Base-by-base conservation (phyloP, 2,888 invertebrate genomes). In the Cartodere bifasciata region DNA sequence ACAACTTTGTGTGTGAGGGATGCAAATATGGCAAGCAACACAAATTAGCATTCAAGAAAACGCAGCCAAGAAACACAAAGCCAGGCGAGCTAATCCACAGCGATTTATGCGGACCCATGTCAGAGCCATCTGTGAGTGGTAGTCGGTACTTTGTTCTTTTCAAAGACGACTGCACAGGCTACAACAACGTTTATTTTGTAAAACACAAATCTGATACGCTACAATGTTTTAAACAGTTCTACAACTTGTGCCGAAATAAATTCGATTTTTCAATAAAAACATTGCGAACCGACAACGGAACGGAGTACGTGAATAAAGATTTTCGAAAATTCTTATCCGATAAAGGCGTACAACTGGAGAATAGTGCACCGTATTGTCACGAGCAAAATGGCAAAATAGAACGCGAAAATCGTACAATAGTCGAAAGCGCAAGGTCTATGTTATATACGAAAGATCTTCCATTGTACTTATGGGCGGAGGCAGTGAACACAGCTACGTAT, bases 1-100 rank as follows among this genome's bases (percentile, higher is more conserved):
- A 6, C 28, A 36, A 28, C 5, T 36, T 46, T 7, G 38, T 40
- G 15, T 46, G 44, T 33, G 37, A 38, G 25, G 12, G 34, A 0
- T 45, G 43, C 23, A 23, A 33, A 4, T 28, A 33, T 15, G 42
- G 39, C 5, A 45, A 43, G 25, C 32, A 38, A 1, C 40, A 42
- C 16, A 23, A 29, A 13, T 17, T 32, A 5, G 22, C 36, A 10
- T 45, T 34, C 16, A 16, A 36, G 16, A 32, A 27, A 27, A 26
- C 10, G 13, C 7, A 26, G 4, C 16, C 13, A 14, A 13, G 24
- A 26, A 28, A 32, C n/a, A n/a, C n/a, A n/a, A n/a, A n/a, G n/a
- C 36, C 32, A 21, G 36, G 37, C 25, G 39, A 38, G 32, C 23
- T 25, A 7, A 35, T 42, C 11, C 35, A 29, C 16, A 34, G 36